phyloP scores from a whole-genome alignment of 2,888 invertebrate genomes.

The Metalampra italica region DNA sequence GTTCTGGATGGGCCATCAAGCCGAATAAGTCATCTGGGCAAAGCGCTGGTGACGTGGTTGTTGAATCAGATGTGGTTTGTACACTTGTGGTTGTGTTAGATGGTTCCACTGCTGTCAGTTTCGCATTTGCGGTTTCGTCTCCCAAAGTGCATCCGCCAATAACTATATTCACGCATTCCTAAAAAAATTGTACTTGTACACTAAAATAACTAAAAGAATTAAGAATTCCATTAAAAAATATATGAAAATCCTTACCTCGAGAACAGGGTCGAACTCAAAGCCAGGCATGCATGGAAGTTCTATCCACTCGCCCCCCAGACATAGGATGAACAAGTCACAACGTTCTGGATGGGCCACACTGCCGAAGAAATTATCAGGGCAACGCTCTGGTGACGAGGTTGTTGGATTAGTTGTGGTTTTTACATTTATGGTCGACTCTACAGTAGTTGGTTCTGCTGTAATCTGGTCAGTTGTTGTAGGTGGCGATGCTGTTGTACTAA shows the following conservation, averaged over 20 bases:
- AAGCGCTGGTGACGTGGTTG: neutral
- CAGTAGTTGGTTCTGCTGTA: neutral
- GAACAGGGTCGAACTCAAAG: constrained; percentile 19
- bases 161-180: constrained; percentile 21
- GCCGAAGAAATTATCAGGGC: constrained; percentile 2
- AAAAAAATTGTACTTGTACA: neutral
- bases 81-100: neutral
- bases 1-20: neutral
- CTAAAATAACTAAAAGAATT: no score
- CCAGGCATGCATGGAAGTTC: neutral
- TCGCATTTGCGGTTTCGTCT: neutral
- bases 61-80: no score
- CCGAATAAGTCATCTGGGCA: constrained; percentile 4
- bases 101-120: neutral
- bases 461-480: constrained; percentile 1
- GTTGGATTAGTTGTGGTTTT: no score
- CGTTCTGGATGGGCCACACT: neutral
- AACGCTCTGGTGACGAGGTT: neutral
- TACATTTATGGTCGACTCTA: no score
- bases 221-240: no score
- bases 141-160: constrained; percentile 8
- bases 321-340: neutral
- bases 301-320: neutral
- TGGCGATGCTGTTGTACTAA: neutral
- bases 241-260: constrained; percentile 16